A percentile compares a stretch with the other conserved stretches of the same genome.
These are phyloP conservation scores for Crotophaga sulcirostris DNA, from an alignment of 2,113 vertebrate species.

Conservation along the genomic window DNA sequence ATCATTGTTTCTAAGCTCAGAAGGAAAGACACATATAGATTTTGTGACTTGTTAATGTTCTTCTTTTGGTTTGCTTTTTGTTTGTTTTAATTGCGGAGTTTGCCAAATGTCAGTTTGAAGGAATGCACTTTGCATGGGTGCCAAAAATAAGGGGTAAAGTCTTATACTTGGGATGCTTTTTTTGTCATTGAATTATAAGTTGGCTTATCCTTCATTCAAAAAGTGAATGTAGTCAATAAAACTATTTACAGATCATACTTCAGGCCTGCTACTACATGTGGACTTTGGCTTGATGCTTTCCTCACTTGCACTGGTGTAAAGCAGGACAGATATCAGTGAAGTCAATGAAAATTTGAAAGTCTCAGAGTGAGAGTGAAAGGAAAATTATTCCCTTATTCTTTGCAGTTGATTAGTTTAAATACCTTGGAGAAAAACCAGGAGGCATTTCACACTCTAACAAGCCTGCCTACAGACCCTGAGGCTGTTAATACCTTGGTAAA, in stretches of 20 bases:
- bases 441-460: slow-evolving; percentile 33
- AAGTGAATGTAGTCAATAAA: background rate
- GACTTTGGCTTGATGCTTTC: background rate
- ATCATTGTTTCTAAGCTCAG: background rate
- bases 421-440: slow-evolving; percentile 7
- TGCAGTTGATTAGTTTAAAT: slow-evolving; percentile 10
- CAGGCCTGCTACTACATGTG: background rate
- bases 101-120: background rate
- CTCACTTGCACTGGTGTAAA: background rate
- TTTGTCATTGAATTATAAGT: background rate
- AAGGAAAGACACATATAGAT: background rate
- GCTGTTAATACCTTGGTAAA: background rate
- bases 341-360: background rate
- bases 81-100: background rate
- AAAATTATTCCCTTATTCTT: background rate
- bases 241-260: background rate
- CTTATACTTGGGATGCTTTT: background rate
- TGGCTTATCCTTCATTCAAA: background rate
- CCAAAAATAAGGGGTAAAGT: background rate
- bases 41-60: background rate
- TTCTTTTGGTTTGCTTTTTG: background rate
- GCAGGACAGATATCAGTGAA: background rate
- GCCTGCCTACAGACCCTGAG: background rate
- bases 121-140: background rate
- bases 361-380: background rate